Conservation (phyloP, 2,797 vertebrate genomes). For the Austrolebias charrua region DNA sequence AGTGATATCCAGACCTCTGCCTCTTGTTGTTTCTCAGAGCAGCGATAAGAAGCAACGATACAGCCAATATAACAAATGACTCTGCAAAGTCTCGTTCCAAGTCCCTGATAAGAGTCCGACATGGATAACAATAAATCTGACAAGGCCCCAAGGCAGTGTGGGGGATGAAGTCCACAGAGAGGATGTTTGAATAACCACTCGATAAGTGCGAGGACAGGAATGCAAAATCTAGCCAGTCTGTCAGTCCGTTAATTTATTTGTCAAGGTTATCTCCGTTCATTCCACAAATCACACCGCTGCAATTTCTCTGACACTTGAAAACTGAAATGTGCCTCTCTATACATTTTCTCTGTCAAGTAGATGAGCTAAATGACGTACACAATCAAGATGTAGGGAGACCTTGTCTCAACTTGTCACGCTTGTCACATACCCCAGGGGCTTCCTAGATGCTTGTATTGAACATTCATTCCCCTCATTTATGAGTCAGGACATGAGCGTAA, state of each 20-base stretch:
- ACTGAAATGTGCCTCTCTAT: slow-evolving; percentile 55
- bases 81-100: slow-evolving; percentile 70
- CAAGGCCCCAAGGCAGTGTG: slow-evolving; percentile 69
- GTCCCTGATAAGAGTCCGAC: slow-evolving; percentile 70
- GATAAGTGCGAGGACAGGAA: slow-evolving; percentile 51
- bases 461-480: slow-evolving; percentile 46
- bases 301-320: slow-evolving; percentile 58
- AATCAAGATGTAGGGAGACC: slow-evolving; percentile 63
- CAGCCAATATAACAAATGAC: slow-evolving; percentile 71
- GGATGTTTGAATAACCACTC: slow-evolving; percentile 61
- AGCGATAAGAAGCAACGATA: slow-evolving; percentile 47
- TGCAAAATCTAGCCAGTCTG: slow-evolving; percentile 52
- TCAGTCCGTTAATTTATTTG: slow-evolving; percentile 67
- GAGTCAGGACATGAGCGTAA: slow-evolving; percentile 43
- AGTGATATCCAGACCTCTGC: slow-evolving; percentile 56
- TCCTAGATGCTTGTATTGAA: slow-evolving; percentile 37
- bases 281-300: slow-evolving; percentile 56
- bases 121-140: slow-evolving; percentile 76
- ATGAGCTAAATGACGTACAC: slow-evolving; percentile 59
- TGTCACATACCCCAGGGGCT: slow-evolving; percentile 36
- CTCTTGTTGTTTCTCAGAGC: slow-evolving; percentile 57
- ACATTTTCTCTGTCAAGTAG: slow-evolving; percentile 57
- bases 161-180: slow-evolving; percentile 66
- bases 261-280: slow-evolving; percentile 52
- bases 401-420: slow-evolving; percentile 58